Evolutionary conservation across 2,888 invertebrate species (phyloP).

Genomic region (Eucera pruinosa): DNA sequence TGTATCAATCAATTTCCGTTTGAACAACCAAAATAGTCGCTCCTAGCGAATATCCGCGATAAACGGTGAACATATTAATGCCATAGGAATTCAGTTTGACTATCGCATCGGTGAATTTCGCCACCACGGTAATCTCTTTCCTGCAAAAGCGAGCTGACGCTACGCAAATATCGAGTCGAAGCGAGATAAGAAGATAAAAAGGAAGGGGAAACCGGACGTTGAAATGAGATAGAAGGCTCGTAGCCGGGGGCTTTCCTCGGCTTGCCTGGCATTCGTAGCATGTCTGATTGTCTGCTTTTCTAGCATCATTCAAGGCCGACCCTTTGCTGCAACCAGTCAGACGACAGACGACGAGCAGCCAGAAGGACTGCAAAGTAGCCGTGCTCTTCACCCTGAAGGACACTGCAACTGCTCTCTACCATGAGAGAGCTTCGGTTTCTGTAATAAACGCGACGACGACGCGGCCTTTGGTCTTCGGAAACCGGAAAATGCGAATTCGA

Average conservation of each 20-base stretch:
- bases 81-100: no score
- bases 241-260: conserved; percentile 57
- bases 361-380: conserved; percentile 58
- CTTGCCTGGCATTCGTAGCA: conserved; percentile 65
- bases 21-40: no score
- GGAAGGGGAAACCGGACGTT: conserved; percentile 19
- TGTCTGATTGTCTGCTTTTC: conserved; percentile 73
- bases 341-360: conserved; percentile 55
- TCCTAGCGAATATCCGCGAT: no score
- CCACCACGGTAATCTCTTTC: conserved; percentile 30
- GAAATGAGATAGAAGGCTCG: conserved; percentile 41
- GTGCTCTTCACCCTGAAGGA: conserved; percentile 56
- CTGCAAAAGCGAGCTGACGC: conserved; percentile 2
- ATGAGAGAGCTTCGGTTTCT: conserved; percentile 32
- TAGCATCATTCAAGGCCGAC: conserved; percentile 64
- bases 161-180: conserved; percentile 28
- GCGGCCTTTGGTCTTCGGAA: conserved; percentile 12
- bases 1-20: no score
- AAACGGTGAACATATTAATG: no score
- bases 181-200: no score
- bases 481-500: conserved; percentile 2
- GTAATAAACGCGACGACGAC: conserved; percentile 35
- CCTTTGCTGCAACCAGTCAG: conserved; percentile 52
- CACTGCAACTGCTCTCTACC: conserved; percentile 31
- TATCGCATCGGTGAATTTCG: no score